These are phyloP conservation scores for Pagetopsis macropterus DNA, from an alignment of 2,797 vertebrate genomes.

Conservation along the genomic window DNA sequence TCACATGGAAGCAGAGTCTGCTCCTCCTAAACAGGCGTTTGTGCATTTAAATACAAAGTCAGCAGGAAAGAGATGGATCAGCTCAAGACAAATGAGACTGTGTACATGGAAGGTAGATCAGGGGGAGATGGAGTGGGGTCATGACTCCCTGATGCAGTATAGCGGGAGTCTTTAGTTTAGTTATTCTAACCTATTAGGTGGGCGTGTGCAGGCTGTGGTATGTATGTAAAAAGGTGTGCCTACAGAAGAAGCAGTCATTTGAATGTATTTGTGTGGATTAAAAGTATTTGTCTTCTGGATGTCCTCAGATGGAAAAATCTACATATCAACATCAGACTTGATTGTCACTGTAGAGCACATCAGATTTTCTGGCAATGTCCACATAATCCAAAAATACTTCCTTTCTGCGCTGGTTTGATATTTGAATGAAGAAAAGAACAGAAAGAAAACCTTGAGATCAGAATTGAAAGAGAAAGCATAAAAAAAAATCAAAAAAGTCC, in stretches of 20 bases:
- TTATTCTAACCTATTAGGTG: slow-evolving; percentile 52
- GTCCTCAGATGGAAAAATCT: background rate
- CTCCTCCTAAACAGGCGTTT: slow-evolving; percentile 22
- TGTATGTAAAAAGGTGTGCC: slow-evolving; percentile 10
- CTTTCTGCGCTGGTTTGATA: slow-evolving; percentile 8
- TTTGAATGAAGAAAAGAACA: slow-evolving; percentile 10
- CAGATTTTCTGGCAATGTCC: slow-evolving; percentile 15
- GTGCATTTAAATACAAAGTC: slow-evolving; percentile 57
- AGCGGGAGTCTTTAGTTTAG: slow-evolving; percentile 51
- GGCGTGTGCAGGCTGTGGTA: slow-evolving; percentile 34
- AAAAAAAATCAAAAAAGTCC: background rate
- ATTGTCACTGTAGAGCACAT: slow-evolving; percentile 14
- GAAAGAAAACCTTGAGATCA: background rate
- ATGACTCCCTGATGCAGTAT: slow-evolving; percentile 54
- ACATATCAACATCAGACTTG: slow-evolving; percentile 2
- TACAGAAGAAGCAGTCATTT: background rate
- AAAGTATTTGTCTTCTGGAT: background rate
- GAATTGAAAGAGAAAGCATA: background rate
- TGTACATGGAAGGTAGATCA: slow-evolving; percentile 59
- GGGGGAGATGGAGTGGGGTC: slow-evolving; percentile 64
- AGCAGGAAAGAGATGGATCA: slow-evolving; percentile 49
- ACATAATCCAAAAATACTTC: slow-evolving; percentile 13
- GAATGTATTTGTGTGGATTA: too few relatives aligned
- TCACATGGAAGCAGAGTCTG: slow-evolving; percentile 47
- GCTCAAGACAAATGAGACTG: slow-evolving; percentile 62